Percentiles rank a stretch among this genome's conserved stretches.
Conservation (phyloP, 2,888 invertebrate species). For the Drosophila greeni region DNA sequence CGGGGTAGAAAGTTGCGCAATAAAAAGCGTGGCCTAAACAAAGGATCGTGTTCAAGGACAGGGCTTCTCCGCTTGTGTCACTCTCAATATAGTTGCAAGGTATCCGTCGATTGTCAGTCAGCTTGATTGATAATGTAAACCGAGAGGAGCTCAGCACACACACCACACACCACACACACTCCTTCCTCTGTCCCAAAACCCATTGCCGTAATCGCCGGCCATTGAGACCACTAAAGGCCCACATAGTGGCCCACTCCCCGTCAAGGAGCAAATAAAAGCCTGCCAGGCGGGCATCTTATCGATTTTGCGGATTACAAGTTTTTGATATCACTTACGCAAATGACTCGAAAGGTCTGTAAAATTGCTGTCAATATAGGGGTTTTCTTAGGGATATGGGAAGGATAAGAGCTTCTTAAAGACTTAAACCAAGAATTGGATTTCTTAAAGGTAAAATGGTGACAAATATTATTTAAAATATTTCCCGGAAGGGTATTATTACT, state of each 20-base stretch:
- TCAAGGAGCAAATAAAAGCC: slow-evolving; percentile 44
- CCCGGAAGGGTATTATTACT: not conserved
- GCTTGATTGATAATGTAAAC: slow-evolving; percentile 73
- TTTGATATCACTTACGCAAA: slow-evolving; percentile 47
- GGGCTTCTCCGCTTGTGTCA: slow-evolving; percentile 45
- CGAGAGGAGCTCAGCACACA: slow-evolving; percentile 53
- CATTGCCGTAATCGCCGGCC: slow-evolving; percentile 51
- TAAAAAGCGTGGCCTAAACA: slow-evolving; percentile 50
- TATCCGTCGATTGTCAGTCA: slow-evolving; percentile 67
- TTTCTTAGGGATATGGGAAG: not conserved
- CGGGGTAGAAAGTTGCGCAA: slow-evolving; percentile 29
- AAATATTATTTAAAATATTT: no score
- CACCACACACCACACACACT: slow-evolving; percentile 1
- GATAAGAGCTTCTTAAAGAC: not conserved
- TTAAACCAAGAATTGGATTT: not conserved
- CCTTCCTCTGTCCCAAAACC: slow-evolving; percentile 6
- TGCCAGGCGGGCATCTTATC: slow-evolving; percentile 54
- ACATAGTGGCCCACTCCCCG: slow-evolving; percentile 33
- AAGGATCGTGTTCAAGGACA: slow-evolving; percentile 62
- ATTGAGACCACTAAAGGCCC: slow-evolving; percentile 43
- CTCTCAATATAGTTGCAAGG: slow-evolving; percentile 52
- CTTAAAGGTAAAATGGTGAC: not conserved
- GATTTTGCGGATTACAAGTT: slow-evolving; percentile 55
- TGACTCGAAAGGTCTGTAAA: slow-evolving; percentile 37
- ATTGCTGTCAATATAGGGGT: slow-evolving; percentile 33